A percentile compares a stretch with the other conserved stretches of the same genome.
Evolutionary conservation across 2,797 vertebrate genomes (phyloP).

Genomic region (Loriculus beryllinus): DNA sequence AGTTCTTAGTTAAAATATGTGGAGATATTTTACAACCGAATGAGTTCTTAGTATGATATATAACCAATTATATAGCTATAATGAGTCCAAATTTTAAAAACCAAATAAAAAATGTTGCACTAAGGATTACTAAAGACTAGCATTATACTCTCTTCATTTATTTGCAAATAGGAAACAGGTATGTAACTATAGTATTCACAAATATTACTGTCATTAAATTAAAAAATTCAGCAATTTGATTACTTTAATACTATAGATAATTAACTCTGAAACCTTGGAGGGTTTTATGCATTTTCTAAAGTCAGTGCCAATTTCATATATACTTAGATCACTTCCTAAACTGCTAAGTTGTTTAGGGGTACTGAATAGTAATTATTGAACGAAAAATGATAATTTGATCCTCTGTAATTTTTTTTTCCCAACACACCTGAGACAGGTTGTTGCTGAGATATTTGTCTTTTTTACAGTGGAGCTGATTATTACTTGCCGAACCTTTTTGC

Average conservation of each 20-base stretch:
- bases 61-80: conserved; percentile 67
- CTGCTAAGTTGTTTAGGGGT: neutral
- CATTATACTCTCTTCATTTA: conserved; percentile 42
- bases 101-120: conserved; percentile 61
- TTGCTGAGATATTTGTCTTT: neutral
- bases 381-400: neutral
- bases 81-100: conserved; percentile 68
- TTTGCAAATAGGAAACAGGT: conserved; percentile 38
- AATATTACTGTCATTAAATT: conserved; percentile 13
- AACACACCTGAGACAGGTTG: neutral
- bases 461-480: neutral
- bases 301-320: neutral
- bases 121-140: conserved; percentile 54
- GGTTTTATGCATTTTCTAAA: neutral
- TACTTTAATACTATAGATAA: conserved; percentile 20
- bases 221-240: conserved; percentile 22
- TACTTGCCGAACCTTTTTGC: neutral
- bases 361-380: neutral
- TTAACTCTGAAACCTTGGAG: conserved; percentile 36
- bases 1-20: conserved; percentile 55
- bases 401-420: neutral
- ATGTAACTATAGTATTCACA: neutral
- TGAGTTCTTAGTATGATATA: conserved; percentile 68
- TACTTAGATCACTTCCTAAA: neutral
- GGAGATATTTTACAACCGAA: conserved; percentile 57